These are phyloP conservation scores for Taurulus bubalis DNA, from an alignment of 2,113 vertebrate species.

Conservation along the genomic window DNA sequence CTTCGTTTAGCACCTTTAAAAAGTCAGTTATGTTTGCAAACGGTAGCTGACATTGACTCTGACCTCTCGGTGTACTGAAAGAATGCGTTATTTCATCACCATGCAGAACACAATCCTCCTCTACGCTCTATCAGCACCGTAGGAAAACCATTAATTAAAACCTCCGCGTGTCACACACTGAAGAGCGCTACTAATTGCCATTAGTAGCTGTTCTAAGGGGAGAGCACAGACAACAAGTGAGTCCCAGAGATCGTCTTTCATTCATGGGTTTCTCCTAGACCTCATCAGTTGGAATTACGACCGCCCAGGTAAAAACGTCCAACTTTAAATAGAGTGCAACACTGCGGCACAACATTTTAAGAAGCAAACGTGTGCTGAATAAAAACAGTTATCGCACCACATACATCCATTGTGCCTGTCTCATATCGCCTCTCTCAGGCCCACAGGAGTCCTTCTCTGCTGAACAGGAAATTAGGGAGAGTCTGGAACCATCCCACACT, in stretches of 20 bases:
- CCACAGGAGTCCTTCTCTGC: constrained; percentile 25
- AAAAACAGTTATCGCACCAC: constrained; percentile 38
- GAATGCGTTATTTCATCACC: not conserved
- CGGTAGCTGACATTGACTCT: not conserved
- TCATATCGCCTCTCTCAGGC: constrained; percentile 18
- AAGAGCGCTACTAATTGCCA: not conserved
- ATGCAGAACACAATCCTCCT: not conserved
- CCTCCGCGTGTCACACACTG: not conserved
- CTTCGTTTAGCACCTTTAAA: no score
- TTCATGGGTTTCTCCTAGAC: not conserved
- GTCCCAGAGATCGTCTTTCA: not conserved
- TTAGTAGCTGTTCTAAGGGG: not conserved
- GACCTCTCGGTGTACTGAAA: not conserved
- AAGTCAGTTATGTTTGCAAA: not conserved
- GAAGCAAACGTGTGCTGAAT: constrained; percentile 49
- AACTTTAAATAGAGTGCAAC: constrained; percentile 4
- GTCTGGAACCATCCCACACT: constrained; percentile 39
- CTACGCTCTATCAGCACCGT: not conserved
- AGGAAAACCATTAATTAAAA: not conserved
- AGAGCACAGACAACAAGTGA: not conserved
- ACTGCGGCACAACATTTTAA: constrained; percentile 34
- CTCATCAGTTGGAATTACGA: not conserved
- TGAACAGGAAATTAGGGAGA: constrained; percentile 32
- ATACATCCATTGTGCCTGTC: constrained; percentile 23
- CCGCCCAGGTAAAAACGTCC: not conserved